Evolutionary conservation across 2,888 invertebrate genomes (phyloP), one percentile per base, ranked within the genome.

Genomic region (Scaptomyza polygonia): DNA sequence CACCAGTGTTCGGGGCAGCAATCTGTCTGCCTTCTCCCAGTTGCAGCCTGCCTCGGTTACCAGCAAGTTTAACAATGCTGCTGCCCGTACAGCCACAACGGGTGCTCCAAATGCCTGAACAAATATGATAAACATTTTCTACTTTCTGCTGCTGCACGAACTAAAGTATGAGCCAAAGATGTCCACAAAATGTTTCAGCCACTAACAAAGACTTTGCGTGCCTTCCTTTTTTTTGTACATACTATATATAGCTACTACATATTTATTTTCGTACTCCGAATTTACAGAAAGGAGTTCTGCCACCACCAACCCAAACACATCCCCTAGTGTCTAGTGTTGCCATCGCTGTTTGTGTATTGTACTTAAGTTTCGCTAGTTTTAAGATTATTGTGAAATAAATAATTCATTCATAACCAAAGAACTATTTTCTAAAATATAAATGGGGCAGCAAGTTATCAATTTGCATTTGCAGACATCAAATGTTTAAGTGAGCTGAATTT

Each of bases 1-100:
- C 51, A 91, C 91, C 36, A 91, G 91, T 32, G 90, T 91, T 0
- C 73, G 91, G 9, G 88, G 82, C 48, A 91, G 90, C 68, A 91
- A 90, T 69, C 72, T 89, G 45, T 91, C 91, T 3, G 90, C 87
- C 74, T 76, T 89, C 80, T 66, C 84, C 67, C 67, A 88, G 59
- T 78, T 72, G 49, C 89, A 66, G 58, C 82, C 83, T 18, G 77
- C 52, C 11, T 77, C 75, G 61, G 70, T 72, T 42, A 68, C 64
- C 55, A 79, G 77, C 45, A 77, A 84, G 18, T 86, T 78, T 12
- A 83, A 71, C 3, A 81, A 84, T 40, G 82, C 71, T 11, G 82
- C 71, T 9, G 51, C 45, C 2, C 57, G 21, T 9, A 32, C 27
- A 8, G 42, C 51, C 2, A 61, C 65, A 39, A 79, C 82, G 5